Percentiles rank a stretch among this genome's conserved stretches.
These are phyloP conservation scores for Chrosomus eos DNA, from an alignment of 2,797 vertebrate genomes.

Conservation along the genomic window DNA sequence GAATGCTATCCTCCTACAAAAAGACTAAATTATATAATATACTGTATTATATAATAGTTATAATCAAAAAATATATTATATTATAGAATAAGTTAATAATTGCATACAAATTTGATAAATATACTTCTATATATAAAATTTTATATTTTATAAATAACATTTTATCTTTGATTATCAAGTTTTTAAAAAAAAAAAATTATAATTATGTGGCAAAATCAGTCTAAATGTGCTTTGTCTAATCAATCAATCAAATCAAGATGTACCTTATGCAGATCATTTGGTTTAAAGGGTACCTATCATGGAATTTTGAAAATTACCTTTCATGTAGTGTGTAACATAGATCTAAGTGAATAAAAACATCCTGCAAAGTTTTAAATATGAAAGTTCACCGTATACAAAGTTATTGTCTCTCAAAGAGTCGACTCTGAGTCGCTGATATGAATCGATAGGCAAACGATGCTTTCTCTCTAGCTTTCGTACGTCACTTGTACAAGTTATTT, in stretches of 20 bases:
- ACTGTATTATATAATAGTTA: neutral
- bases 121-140: neutral
- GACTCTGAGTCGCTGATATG: no score
- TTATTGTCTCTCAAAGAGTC: no score
- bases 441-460: no score
- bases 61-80: neutral
- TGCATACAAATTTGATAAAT: neutral
- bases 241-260: no score
- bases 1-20: neutral
- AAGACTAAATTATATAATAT: neutral
- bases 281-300: no score
- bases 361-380: no score
- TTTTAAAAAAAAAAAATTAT: neutral
- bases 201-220: neutral
- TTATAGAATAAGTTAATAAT: neutral
- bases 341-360: no score
- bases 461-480: no score
- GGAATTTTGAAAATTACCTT: no score
- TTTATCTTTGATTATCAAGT: neutral
- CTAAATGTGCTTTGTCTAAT: neutral
- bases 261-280: conserved; percentile 10
- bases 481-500: no score
- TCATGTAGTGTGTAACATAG: no score
- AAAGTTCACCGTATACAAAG: no score
- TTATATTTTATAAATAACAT: neutral